Evolutionary conservation across 2,888 invertebrate species (phyloP), one percentile per base, ranked within the genome.

Genomic region (Erannis defoliaria): DNA sequence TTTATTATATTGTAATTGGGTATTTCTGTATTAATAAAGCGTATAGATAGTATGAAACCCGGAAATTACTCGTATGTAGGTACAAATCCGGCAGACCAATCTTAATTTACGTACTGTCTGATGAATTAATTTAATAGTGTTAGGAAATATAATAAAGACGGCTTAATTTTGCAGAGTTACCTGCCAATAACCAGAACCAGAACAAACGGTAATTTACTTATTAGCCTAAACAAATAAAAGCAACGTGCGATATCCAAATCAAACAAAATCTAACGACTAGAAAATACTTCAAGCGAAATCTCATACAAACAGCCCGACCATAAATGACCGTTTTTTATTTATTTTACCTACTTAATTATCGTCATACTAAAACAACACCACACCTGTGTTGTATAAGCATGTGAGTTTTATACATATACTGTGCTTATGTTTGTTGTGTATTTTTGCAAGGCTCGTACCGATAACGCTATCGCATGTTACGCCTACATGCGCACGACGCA

Each of bases 361-460:
- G 70, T 65, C 46, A 66, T 64, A 55, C 58, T 65, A 64, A 72
- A 74, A 70, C 72, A 56, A 56, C 60, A 63, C 62, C 77, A 75
- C 79, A 77, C 80, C 80, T 80, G 80, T 75, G 68, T 62, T 65
- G 64, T 73, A 66, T 71, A 62, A 64, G 68, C 64, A 55, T 50
- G 45, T 40, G 51, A n/a, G 59, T 63, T 49, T 66, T 71, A 62
- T 62, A 64, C 68, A 62, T 71, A 69, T 71, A 72, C 67, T 71
- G 58, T 67, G 55, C 26, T 33, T 51, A 63, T 70, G 84, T 90
- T 90, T 91, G 86, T 91, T 92, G 89, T 92, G 85, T 92, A 90
- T 91, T 92, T 92, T 92, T 87, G 92, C 91, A 89, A 92, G 89
- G 85, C 86, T 82, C 80, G 75, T 66, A 71, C 76, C 89, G 92